phyloP scores from a whole-genome alignment of 2,888 invertebrate genomes.

The Drosophila rellima region DNA sequence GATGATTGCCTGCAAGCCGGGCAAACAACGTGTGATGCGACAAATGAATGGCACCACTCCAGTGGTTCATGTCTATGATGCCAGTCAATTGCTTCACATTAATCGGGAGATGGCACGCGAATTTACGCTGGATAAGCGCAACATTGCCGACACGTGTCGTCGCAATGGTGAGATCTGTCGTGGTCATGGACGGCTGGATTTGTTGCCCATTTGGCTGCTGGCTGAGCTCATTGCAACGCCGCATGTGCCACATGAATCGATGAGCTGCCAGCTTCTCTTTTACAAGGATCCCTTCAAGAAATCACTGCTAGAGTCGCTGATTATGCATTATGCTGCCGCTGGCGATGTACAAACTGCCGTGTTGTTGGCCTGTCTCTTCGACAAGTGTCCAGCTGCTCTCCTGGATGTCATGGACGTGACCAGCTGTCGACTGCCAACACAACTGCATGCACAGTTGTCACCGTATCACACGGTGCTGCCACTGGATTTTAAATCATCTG shows the following conservation, averaged over 20 bases:
- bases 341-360: conserved; percentile 97
- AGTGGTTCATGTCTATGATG: conserved; percentile 84
- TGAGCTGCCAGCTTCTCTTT: conserved; percentile 88
- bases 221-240: conserved; percentile 90
- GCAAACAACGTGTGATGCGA: conserved; percentile 85
- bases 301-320: conserved; percentile 93
- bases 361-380: conserved; percentile 95
- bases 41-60: conserved; percentile 76
- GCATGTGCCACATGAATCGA: conserved; percentile 86
- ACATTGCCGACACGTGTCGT: conserved; percentile 90
- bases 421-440: conserved; percentile 59
- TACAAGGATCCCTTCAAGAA: conserved; percentile 95
- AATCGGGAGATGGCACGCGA: conserved; percentile 93
- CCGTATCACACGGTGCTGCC: conserved; percentile 94
- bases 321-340: conserved; percentile 92
- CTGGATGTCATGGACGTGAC: conserved; percentile 46
- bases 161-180: conserved; percentile 93
- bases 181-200: conserved; percentile 91
- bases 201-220: conserved; percentile 95
- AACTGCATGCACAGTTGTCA: conserved; percentile 87
- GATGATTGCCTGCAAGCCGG: conserved; percentile 82
- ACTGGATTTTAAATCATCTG: conserved; percentile 90
- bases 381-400: conserved; percentile 87
- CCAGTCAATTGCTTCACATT: conserved; percentile 90
- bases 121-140: conserved; percentile 88